A percentile compares a stretch with the other conserved stretches of the same genome.
These are phyloP conservation scores for Tetrapedia diversipes DNA, from an alignment of 2,888 invertebrate species.

Conservation along the genomic window DNA sequence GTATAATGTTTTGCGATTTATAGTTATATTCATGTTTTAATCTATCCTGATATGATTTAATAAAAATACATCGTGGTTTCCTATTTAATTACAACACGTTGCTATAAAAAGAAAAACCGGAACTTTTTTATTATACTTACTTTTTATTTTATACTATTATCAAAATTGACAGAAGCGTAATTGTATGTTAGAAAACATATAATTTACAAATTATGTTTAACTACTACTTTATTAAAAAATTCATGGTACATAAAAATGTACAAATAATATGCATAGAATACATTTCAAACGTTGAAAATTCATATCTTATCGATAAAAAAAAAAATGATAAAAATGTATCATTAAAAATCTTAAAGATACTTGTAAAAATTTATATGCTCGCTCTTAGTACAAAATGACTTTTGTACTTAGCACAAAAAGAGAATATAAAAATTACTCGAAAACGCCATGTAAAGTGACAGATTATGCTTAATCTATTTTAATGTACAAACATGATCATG, in stretches of 20 bases:
- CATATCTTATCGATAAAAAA: neutral
- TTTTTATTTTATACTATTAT: neutral
- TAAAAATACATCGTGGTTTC: neutral
- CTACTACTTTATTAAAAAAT: slow-evolving; percentile 21
- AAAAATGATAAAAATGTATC: neutral
- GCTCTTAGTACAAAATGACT: neutral
- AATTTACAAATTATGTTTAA: neutral
- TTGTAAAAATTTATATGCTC: neutral
- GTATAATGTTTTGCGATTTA: neutral
- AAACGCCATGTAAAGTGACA: neutral
- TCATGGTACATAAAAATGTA: slow-evolving; percentile 31
- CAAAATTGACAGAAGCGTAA: neutral
- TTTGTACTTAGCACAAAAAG: neutral
- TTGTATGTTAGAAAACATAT: neutral
- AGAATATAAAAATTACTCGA: neutral
- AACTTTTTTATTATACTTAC: slow-evolving; percentile 22
- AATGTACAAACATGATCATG: no score
- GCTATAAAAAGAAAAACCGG: neutral
- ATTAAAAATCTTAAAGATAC: neutral
- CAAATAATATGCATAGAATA: slow-evolving; percentile 15
- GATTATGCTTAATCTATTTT: neutral
- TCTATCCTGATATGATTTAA: neutral
- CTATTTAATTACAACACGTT: neutral
- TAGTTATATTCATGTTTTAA: neutral
- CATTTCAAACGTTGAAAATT: slow-evolving; percentile 1